Evolutionary conservation across 2,888 invertebrate genomes (phyloP).

Genomic region (Malthinus flaveolus): DNA sequence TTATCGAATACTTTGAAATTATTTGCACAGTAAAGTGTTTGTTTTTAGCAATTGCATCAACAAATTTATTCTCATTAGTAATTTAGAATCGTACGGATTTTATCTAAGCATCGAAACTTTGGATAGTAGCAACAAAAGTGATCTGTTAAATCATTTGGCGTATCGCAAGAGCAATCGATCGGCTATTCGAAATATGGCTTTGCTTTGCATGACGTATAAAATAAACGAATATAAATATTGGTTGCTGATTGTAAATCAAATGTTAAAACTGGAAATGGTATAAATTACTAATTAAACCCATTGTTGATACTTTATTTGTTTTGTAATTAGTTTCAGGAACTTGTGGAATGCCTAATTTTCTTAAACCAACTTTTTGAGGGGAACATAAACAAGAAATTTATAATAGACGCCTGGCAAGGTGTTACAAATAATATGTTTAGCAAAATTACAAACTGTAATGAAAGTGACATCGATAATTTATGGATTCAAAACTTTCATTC

Average conservation of each 20-base stretch:
- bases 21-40: not conserved
- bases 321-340: conserved; percentile 39
- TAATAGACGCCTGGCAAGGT: conserved; percentile 45
- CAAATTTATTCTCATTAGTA: conserved; percentile 41
- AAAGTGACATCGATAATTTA: conserved; percentile 28
- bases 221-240: conserved; percentile 39
- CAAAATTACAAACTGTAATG: conserved; percentile 7
- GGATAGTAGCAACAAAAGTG: conserved; percentile 39
- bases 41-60: conserved; percentile 43
- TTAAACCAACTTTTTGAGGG: conserved; percentile 36
- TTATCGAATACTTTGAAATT: not conserved
- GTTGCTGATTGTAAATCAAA: conserved; percentile 32
- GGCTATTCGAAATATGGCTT: conserved; percentile 43
- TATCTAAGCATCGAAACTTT: conserved; percentile 38
- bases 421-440: conserved; percentile 41
- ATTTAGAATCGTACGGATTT: conserved; percentile 43
- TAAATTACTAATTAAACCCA: not conserved
- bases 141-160: conserved; percentile 41
- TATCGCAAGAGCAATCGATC: conserved; percentile 34
- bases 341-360: conserved; percentile 42
- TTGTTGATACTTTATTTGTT: not conserved
- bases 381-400: conserved; percentile 37
- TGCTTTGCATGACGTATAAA: conserved; percentile 42
- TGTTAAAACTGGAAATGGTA: conserved; percentile 42
- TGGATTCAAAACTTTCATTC: conserved; percentile 39